A percentile compares a stretch with the other conserved stretches of the same genome.
These are phyloP conservation scores for Orthosia gothica DNA, from an alignment of 2,888 invertebrate species.

Conservation along the genomic window DNA sequence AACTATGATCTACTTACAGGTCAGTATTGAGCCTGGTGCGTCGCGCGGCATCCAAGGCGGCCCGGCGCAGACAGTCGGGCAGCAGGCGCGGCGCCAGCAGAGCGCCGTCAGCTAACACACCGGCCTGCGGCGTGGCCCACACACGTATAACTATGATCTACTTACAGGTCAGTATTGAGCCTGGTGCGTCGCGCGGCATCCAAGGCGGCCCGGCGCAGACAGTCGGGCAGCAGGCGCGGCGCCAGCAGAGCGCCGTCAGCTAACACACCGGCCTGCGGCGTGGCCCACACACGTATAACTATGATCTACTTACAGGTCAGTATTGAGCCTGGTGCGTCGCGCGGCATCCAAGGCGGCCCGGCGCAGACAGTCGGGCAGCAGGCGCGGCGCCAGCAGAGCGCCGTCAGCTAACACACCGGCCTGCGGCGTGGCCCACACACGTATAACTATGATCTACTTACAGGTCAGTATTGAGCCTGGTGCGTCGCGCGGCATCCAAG, in stretches of 20 bases:
- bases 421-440: slow-evolving; percentile 88
- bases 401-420: slow-evolving; percentile 75
- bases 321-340: too few species aligned
- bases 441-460: slow-evolving; percentile 45
- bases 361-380: slow-evolving; percentile 84
- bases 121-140: too few species aligned
- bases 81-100: slow-evolving; percentile 79
- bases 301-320: too few species aligned
- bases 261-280: neutral
- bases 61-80: slow-evolving; percentile 92
- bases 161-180: slow-evolving; percentile 72
- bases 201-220: too few species aligned
- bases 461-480: slow-evolving; percentile 72
- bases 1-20: slow-evolving; percentile 50
- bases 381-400: slow-evolving; percentile 91
- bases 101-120: too few species aligned
- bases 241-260: slow-evolving; percentile 81
- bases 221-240: too few species aligned
- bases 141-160: slow-evolving; percentile 19
- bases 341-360: slow-evolving; percentile 94
- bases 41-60: slow-evolving; percentile 91
- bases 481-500: slow-evolving; percentile 80
- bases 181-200: slow-evolving; percentile 59
- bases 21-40: slow-evolving; percentile 46
- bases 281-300: neutral